Percentiles rank a stretch among this genome's conserved stretches.
These are phyloP conservation scores for Tyrannus savana DNA, from an alignment of 2,113 vertebrate species.

Conservation along the genomic window DNA sequence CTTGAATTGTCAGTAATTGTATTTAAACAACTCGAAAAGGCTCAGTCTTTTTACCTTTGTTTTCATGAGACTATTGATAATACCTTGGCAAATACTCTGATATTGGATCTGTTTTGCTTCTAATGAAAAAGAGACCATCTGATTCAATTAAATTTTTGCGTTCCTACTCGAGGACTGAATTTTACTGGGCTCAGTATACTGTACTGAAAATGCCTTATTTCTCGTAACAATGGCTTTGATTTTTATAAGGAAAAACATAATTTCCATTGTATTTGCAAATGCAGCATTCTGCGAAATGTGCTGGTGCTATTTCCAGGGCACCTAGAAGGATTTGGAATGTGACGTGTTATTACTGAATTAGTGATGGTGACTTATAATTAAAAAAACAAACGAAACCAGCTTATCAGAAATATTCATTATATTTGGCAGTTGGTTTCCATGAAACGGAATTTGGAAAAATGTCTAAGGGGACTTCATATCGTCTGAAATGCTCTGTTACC, in stretches of 20 bases:
- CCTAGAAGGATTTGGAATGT: background rate
- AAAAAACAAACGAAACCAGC: background rate
- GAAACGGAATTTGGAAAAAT: background rate
- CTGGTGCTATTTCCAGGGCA: background rate
- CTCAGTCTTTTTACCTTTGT: background rate
- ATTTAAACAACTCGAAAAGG: background rate
- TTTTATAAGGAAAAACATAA: background rate
- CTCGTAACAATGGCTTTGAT: background rate
- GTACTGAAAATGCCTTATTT: background rate
- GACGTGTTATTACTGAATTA: background rate
- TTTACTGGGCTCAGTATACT: background rate
- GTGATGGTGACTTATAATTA: background rate
- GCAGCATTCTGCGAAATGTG: background rate
- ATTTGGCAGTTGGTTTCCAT: background rate
- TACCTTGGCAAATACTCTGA: background rate
- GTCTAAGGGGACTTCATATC: background rate
- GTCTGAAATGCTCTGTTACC: background rate
- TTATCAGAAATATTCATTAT: background rate
- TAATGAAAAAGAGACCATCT: background rate
- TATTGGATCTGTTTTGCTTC: background rate
- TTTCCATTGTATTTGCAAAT: background rate
- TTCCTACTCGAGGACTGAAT: background rate
- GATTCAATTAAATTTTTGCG: background rate
- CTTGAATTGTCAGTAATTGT: background rate
- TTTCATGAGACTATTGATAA: background rate